phyloP scores from a whole-genome alignment of 1,140 invertebrate species.

The Hypothenemus hampei region DNA sequence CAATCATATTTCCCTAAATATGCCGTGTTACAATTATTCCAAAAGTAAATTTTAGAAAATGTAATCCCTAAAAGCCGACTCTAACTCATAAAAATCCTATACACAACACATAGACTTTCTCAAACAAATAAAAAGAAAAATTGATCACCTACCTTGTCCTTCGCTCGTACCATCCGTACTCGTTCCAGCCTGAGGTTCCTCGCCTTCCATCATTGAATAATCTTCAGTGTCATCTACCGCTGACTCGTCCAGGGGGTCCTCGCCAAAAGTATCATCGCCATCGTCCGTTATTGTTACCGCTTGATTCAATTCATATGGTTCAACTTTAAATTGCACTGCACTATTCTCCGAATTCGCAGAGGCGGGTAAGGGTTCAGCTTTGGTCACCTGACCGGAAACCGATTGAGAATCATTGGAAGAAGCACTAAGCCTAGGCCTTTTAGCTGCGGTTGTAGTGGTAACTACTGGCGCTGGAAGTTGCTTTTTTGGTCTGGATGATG shows the following conservation, averaged over 20 bases:
- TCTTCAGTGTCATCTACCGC: conserved; percentile 38
- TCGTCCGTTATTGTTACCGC: conserved; percentile 32
- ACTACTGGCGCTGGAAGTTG: conserved; percentile 18
- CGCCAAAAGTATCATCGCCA: conserved; percentile 34
- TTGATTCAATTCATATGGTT: conserved; percentile 38
- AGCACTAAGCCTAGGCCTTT: conserved; percentile 32
- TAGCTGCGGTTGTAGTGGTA: conserved; percentile 20
- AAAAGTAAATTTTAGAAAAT: no score
- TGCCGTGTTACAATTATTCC: no score
- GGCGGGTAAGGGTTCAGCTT: conserved; percentile 31
- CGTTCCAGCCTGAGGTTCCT: conserved; percentile 40
- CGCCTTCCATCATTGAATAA: conserved; percentile 40
- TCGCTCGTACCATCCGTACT: conserved; percentile 38
- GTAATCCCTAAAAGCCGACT: no score
- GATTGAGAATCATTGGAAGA: conserved; percentile 28
- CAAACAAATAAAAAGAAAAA: conserved; percentile 23
- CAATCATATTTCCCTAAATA: no score
- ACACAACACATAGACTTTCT: conserved; percentile 16
- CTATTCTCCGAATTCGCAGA: conserved; percentile 5
- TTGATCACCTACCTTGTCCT: conserved; percentile 44
- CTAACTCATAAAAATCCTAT: no score
- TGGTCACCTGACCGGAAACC: conserved; percentile 22
- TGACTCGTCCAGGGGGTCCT: conserved; percentile 35
- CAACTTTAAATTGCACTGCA: conserved; percentile 40
- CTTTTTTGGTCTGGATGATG: conserved; percentile 31